phyloP scores from a whole-genome alignment of 2,888 invertebrate genomes.

The Geophilus truncorum region DNA sequence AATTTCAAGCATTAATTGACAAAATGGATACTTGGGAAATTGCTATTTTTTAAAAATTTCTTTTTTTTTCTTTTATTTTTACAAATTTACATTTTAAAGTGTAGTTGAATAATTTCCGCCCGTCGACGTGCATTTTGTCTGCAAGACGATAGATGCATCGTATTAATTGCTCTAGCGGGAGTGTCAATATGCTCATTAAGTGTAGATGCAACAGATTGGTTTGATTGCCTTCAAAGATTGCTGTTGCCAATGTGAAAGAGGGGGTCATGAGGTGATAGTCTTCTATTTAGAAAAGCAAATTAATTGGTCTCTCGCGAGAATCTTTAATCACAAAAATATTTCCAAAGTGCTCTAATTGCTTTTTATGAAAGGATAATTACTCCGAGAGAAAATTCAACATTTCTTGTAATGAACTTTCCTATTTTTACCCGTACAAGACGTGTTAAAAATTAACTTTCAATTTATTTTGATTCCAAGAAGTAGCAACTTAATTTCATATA shows the following conservation, averaged over 20 bases:
- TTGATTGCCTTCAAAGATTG: neutral
- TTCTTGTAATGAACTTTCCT: neutral
- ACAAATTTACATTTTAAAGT: neutral
- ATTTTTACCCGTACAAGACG: neutral
- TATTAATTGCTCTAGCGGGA: neutral
- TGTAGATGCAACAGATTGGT: neutral
- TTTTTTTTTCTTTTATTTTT: too few relatives aligned
- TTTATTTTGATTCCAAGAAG: neutral
- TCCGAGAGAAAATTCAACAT: neutral
- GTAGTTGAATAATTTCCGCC: neutral
- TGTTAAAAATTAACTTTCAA: neutral
- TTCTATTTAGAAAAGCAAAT: neutral
- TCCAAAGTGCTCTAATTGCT: neutral
- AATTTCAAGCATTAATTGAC: neutral
- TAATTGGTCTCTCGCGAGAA: neutral
- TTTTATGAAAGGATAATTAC: neutral
- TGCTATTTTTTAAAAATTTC: neutral
- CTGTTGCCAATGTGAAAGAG: neutral
- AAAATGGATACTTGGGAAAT: neutral
- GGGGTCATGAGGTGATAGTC: neutral
- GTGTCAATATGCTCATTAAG: neutral
- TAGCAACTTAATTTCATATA: neutral
- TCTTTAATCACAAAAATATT: neutral
- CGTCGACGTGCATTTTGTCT: neutral
- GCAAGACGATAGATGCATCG: neutral